Evolutionary conservation across 1,140 invertebrate species (phyloP).

Genomic region (Lamellibrachia luymesi): DNA sequence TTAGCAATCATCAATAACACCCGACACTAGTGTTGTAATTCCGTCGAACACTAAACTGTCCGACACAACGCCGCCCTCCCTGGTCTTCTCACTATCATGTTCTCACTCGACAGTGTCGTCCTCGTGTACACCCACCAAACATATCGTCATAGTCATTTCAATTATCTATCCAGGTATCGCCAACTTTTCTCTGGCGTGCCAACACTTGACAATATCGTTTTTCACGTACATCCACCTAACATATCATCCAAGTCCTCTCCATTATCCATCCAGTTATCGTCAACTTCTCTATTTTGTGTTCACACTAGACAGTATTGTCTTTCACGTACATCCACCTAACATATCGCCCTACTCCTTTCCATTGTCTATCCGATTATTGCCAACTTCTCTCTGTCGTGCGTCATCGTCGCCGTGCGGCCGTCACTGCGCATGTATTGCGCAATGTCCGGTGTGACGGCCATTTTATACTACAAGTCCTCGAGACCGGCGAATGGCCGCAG

Average conservation of each 20-base stretch:
- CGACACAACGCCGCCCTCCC: background rate
- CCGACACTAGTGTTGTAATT: background rate
- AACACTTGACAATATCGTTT: background rate
- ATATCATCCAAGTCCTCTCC: background rate
- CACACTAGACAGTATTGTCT: background rate
- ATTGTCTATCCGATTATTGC: background rate
- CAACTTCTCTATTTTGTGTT: too few species aligned
- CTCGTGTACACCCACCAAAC: background rate
- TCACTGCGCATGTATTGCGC: background rate
- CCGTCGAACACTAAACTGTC: background rate
- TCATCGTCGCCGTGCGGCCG: background rate
- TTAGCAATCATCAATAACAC: background rate
- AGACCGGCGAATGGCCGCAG: background rate
- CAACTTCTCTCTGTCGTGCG: background rate
- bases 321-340: background rate
- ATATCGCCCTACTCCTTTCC: background rate
- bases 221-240: background rate
- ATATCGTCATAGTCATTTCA: background rate
- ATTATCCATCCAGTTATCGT: background rate
- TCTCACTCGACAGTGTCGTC: background rate
- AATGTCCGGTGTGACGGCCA: background rate
- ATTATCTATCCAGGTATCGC: too few species aligned
- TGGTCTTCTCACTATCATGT: background rate
- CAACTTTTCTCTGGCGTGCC: background rate
- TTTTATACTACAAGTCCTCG: background rate